phyloP scores from a whole-genome alignment of 2,888 invertebrate genomes.

The Xestobium rufovillosum region DNA sequence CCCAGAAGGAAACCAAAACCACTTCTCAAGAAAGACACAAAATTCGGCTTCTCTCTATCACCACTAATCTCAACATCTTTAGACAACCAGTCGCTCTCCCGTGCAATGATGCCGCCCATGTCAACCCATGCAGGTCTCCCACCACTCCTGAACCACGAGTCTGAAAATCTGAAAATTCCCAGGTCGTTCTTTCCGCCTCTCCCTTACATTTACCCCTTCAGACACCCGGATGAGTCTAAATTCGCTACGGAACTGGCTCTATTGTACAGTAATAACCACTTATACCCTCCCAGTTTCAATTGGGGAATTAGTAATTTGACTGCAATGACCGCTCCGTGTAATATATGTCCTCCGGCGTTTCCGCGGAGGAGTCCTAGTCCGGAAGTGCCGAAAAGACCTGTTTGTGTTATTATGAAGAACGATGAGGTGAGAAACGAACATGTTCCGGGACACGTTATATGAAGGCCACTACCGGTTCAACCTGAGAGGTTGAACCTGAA shows the following conservation, averaged over 20 bases:
- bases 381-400: constrained; percentile 46
- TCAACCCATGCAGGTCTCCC: constrained; percentile 45
- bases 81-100: constrained; percentile 43
- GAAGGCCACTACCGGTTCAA: constrained; percentile 79
- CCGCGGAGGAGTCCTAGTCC: constrained; percentile 37
- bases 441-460: constrained; percentile 61
- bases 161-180: constrained; percentile 52
- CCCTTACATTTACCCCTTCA: constrained; percentile 64
- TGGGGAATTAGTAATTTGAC: constrained; percentile 36
- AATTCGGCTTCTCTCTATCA: constrained; percentile 62
- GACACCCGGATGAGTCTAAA: constrained; percentile 50
- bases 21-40: constrained; percentile 70
- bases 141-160: constrained; percentile 50
- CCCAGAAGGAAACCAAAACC: constrained; percentile 83
- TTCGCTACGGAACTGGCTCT: constrained; percentile 64
- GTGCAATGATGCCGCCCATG: constrained; percentile 44
- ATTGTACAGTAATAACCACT: constrained; percentile 50
- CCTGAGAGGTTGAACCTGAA: constrained; percentile 59
- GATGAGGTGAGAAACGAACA: constrained; percentile 48
- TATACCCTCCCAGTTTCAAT: constrained; percentile 46
- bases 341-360: constrained; percentile 41
- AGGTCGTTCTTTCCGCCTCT: constrained; percentile 63
- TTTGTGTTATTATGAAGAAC: constrained; percentile 59
- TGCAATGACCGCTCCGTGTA: constrained; percentile 32
- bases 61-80: constrained; percentile 53